Percentiles rank a stretch among this genome's conserved stretches.
phyloP scores from a whole-genome alignment of 2,888 invertebrate genomes.

The Theretra japonica region DNA sequence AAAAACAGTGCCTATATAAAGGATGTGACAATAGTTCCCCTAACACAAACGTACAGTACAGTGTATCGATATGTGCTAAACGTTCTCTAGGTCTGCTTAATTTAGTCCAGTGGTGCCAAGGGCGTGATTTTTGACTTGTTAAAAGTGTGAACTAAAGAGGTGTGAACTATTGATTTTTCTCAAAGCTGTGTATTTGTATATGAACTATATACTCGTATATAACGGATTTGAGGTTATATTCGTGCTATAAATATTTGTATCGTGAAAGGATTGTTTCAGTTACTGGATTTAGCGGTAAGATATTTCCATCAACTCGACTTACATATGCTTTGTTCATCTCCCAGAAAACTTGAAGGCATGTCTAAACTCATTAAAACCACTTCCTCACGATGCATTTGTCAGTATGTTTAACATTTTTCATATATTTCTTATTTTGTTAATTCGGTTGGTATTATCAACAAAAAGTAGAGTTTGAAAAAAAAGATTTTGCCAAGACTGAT shows the following conservation, averaged over 20 bases:
- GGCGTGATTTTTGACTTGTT: constrained; percentile 76
- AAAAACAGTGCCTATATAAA: constrained; percentile 32
- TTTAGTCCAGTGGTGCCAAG: constrained; percentile 76
- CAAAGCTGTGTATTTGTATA: constrained; percentile 50
- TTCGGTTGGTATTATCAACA: no score
- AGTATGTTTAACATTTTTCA: no score
- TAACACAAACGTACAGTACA: constrained; percentile 42
- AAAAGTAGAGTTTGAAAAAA: no score
- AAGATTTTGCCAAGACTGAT: no score
- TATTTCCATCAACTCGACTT: neutral
- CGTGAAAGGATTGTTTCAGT: constrained; percentile 47
- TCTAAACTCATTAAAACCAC: no score
- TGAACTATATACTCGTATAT: constrained; percentile 27
- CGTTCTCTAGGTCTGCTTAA: constrained; percentile 71
- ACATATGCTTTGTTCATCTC: neutral
- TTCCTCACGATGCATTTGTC: no score
- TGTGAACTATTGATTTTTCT: constrained; percentile 62
- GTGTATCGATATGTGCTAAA: constrained; percentile 77
- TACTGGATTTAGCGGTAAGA: constrained; percentile 27
- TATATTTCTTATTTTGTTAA: no score
- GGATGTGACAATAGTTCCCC: constrained; percentile 46
- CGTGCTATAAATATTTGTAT: constrained; percentile 7
- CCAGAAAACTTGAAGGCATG: no score
- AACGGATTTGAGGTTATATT: constrained; percentile 19
- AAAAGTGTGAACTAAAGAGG: constrained; percentile 73